Evolutionary conservation across 2,113 vertebrate genomes (phyloP), one percentile per base, ranked within the genome.

Genomic region (Desmodus rotundus): DNA sequence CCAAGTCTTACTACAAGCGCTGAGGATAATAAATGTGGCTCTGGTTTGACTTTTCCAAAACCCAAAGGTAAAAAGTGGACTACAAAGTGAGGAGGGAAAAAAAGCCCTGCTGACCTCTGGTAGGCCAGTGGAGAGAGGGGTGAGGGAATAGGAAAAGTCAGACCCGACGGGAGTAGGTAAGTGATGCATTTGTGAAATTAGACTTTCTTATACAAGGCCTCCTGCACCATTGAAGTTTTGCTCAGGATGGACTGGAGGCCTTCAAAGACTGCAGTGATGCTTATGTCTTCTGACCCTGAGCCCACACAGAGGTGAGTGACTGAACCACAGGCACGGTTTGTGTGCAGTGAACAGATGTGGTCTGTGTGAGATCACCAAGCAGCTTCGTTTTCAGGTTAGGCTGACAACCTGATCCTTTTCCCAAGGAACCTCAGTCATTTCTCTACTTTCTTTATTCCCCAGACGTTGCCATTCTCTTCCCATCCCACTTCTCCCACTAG

Each of bases 21-120:
- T 76, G 36, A 61, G 5, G 54, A 72, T 82, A 68, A 89, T 13
- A 88, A 91, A 84, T 13, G 2, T 72, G 54, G 1, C 45, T 89
- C 47, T 83, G 54, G 41, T 87, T 24, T 56, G 45, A 94, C 38
- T 67, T 77, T 89, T 96, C 72, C 73, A 72, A 91, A 95, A 91
- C 73, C 26, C 41, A 68, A 90, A 78, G 17, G 50, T 45, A 78
- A 90, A 93, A 83, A 1, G 41, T 47, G 22, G 28, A 19, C 85
- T 38, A 82, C 1, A 63, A 82, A n/a, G 19, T 63, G 19, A 92
- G 58, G 20, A 65, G 50, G 20, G 56, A 81, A 61, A 61, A 61
- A 61, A 43, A 50, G 11, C 5, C 7, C 16, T 36, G 8, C n/a
- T 74, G 85, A 41, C 36, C 19, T 91, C 72, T 93, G 0, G 9